These are phyloP conservation scores for Rhinophrynus dorsalis DNA, from an alignment of 2,797 vertebrate genomes.

Conservation along the genomic window DNA sequence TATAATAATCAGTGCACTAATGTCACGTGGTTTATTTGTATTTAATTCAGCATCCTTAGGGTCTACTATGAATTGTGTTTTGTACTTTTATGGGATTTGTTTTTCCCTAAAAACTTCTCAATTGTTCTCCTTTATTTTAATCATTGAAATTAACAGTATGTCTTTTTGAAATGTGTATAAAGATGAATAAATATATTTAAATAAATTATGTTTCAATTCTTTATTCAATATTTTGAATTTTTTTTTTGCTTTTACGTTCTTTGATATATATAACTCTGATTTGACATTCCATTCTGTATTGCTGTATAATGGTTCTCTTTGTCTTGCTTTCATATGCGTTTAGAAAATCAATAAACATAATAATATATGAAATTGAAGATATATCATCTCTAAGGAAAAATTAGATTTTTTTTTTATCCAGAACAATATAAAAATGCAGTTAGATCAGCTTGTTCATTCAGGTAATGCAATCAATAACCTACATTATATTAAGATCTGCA, in stretches of 20 bases:
- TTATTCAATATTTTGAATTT: not conserved
- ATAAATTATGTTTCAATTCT: not conserved
- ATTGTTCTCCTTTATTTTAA: not conserved
- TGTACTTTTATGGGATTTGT: not conserved
- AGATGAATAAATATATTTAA: constrained; percentile 33
- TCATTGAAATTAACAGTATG: not conserved
- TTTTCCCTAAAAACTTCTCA: not conserved
- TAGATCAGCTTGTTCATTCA: not conserved
- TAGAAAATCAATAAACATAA: constrained; percentile 24
- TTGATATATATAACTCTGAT: too few species aligned
- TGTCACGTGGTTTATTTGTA: too few species aligned
- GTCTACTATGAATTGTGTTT: not conserved
- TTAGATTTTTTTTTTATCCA: not conserved
- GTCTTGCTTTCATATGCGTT: not conserved
- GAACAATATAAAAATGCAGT: not conserved
- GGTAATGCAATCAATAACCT: too few species aligned
- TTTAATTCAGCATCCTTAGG: too few species aligned
- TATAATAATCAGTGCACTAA: too few species aligned
- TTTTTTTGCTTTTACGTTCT: not conserved
- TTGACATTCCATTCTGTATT: not conserved
- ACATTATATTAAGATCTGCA: too few species aligned
- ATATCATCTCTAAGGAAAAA: constrained; percentile 6
- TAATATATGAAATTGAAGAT: not conserved
- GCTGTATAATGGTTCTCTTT: not conserved
- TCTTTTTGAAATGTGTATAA: constrained; percentile 10